Percentiles rank a stretch among this genome's conserved stretches.
Evolutionary conservation across 2,113 vertebrate genomes (phyloP).

Genomic region (Cyprinodon brontotheroides): DNA sequence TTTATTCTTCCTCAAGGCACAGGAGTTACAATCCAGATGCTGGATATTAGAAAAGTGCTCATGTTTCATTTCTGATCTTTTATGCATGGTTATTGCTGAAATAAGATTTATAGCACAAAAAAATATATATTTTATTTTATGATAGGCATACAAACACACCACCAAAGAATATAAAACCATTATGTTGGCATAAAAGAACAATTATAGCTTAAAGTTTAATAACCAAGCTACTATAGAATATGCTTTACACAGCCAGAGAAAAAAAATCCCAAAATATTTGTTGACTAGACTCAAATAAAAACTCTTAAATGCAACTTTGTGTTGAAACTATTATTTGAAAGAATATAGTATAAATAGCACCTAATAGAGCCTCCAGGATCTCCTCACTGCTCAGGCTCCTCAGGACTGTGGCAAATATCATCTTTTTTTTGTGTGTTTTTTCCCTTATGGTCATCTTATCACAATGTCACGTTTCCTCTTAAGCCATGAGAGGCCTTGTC

Average conservation of each 20-base stretch:
- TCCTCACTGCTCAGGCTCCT: neutral
- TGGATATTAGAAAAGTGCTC: neutral
- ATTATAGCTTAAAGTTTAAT: neutral
- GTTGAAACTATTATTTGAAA: neutral
- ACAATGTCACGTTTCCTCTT: neutral
- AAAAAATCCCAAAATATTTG: neutral
- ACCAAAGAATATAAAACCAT: neutral
- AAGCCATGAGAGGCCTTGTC: neutral
- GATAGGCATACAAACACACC: too few relatives aligned
- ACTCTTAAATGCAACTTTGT: neutral
- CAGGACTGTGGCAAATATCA: neutral
- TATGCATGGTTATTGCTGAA: neutral
- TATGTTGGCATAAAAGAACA: neutral
- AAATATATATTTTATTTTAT: neutral
- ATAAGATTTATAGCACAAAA: neutral
- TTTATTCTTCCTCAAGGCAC: conserved; percentile 13
- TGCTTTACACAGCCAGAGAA: too few relatives aligned
- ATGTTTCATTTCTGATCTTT: neutral
- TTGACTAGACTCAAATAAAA: neutral
- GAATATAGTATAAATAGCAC: neutral
- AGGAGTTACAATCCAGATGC: conserved; percentile 12
- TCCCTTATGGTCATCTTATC: neutral
- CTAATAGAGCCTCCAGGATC: neutral
- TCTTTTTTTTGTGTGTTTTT: neutral
- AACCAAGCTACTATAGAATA: neutral